Base-by-base conservation (phyloP, 2,797 vertebrate species). In the Rhinella marina region DNA sequence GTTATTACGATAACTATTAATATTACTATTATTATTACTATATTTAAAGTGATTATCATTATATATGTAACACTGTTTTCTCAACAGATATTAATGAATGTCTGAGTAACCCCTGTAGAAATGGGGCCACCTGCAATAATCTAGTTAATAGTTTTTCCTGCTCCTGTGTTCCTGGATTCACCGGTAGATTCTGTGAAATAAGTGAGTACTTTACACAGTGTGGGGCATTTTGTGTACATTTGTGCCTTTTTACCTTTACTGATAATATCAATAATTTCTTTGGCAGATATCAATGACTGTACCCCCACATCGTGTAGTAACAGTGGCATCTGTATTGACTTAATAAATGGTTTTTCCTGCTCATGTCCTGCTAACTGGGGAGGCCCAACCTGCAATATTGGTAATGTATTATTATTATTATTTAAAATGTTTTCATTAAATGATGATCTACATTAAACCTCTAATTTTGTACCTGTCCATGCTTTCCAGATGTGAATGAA, bases 401-500 rank as follows among this genome's bases (percentile, higher is more conserved):
- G 88, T 89, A 83, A 83, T 13, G 8, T 23, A 64, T 32, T 62
- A 54, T 75, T n/a, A 54, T 50, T 16, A 57, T 13, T 12, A 13
- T 23, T 62, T 19, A 32, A 50, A 7, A 7, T 19, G 27, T 50
- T 57, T 76, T 32, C n/a, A 12, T 12, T 57, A 3, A 23, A 48
- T 3, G 29, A 32, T 19, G 16, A 81, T 64, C 14, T 17, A 64
- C 32, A 73, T 48, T 21, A 50, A 50, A 27, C 9, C n/a, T 41
- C 13, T 29, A 5, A 48, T 9, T 21, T 7, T 19, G 10, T 52
- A 23, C 21, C 41, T 48, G 7, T 32, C 52, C 77, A 23, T 86
- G 32, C 19, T 32, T 89, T 86, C n/a, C 52, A 1, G 96, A 97
- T 89, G 70, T 92, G 23, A 89, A 97, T 4, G 96, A 97, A 91